A percentile compares a stretch with the other conserved stretches of the same genome.
These are phyloP conservation scores for Phortica variegata DNA, from an alignment of 1,140 invertebrate genomes.

Conservation along the genomic window DNA sequence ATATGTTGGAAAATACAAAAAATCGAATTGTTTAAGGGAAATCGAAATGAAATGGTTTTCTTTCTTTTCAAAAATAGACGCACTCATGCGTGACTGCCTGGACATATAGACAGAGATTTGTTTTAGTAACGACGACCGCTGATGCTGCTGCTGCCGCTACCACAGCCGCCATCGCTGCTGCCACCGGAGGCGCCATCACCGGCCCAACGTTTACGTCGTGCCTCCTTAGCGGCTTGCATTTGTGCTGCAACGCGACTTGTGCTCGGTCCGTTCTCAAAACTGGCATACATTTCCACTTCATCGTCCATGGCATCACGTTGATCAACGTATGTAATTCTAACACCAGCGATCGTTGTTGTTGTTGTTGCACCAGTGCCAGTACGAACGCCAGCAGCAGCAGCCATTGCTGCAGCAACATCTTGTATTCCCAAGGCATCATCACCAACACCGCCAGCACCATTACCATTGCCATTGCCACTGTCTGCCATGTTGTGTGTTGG, in stretches of 20 bases:
- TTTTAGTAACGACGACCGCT: slow-evolving; percentile 36
- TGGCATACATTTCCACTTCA: slow-evolving; percentile 49
- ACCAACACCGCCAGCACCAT: slow-evolving; percentile 22
- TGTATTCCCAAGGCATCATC: slow-evolving; percentile 31
- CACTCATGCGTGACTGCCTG: too few species aligned
- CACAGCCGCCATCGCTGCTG: slow-evolving; percentile 38
- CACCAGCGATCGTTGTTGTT: slow-evolving; percentile 14
- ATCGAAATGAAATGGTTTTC: too few species aligned
- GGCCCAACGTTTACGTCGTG: slow-evolving; percentile 42
- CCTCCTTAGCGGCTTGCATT: slow-evolving; percentile 51
- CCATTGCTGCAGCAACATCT: slow-evolving; percentile 25
- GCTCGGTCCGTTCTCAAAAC: slow-evolving; percentile 40
- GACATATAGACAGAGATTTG: too few species aligned
- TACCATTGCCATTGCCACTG: neutral
- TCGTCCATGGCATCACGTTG: slow-evolving; percentile 41
- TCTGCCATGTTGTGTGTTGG: slow-evolving; percentile 2
- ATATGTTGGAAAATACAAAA: too few species aligned
- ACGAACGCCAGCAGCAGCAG: slow-evolving; percentile 17
- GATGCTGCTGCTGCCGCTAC: slow-evolving; percentile 31
- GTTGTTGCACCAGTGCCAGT: slow-evolving; percentile 37
- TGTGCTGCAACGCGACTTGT: slow-evolving; percentile 50
- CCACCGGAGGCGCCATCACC: slow-evolving; percentile 46
- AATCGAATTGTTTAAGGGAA: too few species aligned
- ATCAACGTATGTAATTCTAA: neutral
- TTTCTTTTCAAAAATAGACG: too few species aligned